phyloP scores from a whole-genome alignment of 2,888 invertebrate genomes.

The Seira sanloemensis region DNA sequence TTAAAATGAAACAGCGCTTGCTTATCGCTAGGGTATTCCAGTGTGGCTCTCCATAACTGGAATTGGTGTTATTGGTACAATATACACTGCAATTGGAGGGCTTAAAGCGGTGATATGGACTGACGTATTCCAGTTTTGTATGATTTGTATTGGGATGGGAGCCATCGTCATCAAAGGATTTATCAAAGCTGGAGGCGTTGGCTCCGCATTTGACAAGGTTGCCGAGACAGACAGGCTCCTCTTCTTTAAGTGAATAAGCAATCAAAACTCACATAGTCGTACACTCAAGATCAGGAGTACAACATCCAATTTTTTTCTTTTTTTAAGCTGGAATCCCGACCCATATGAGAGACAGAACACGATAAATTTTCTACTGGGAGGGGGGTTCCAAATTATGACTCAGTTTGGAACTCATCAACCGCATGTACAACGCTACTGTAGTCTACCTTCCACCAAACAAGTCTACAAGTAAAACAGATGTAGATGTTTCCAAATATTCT shows the following conservation, averaged over 20 bases:
- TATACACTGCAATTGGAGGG: conserved; percentile 75
- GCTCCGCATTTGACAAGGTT: conserved; percentile 74
- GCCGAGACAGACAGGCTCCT: conserved; percentile 74
- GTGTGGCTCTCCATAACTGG: conserved; percentile 75
- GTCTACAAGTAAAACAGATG: conserved; percentile 52
- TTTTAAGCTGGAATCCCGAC: conserved; percentile 53
- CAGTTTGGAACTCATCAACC: conserved; percentile 69
- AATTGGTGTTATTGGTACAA: conserved; percentile 74
- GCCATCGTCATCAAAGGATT: conserved; percentile 75
- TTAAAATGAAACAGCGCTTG: too few species aligned
- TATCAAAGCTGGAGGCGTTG: conserved; percentile 74
- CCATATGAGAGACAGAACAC: conserved; percentile 66
- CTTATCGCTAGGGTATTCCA: conserved; percentile 67
- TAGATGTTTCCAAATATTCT: conserved; percentile 41
- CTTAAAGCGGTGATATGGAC: conserved; percentile 69
- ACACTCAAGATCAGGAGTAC: too few species aligned
- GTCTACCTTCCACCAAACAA: too few species aligned
- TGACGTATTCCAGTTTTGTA: conserved; percentile 66
- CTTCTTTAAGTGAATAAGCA: conserved; percentile 71
- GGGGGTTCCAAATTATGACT: conserved; percentile 59
- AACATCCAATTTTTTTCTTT: neutral
- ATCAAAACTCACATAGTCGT: neutral
- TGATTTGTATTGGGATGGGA: conserved; percentile 60
- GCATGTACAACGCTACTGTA: conserved; percentile 70
- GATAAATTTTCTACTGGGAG: conserved; percentile 63